A percentile compares a stretch with the other conserved stretches of the same genome.
These are phyloP conservation scores for Alligator mississippiensis DNA, from an alignment of 2,113 vertebrate genomes.

Conservation along the genomic window DNA sequence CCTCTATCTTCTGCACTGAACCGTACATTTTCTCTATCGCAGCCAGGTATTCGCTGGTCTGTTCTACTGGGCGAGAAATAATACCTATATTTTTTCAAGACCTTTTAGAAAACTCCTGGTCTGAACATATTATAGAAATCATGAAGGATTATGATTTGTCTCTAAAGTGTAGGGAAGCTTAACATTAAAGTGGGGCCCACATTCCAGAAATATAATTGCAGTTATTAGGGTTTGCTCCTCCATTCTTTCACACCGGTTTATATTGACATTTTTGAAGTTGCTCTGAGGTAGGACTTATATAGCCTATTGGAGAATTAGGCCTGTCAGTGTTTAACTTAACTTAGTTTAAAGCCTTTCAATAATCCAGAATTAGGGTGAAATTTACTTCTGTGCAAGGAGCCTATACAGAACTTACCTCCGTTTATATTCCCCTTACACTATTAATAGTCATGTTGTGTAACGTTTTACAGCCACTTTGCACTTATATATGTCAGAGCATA, in stretches of 20 bases:
- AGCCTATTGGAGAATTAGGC: not conserved
- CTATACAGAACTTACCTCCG: fast-evolving
- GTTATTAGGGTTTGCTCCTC: not conserved
- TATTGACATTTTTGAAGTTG: not conserved
- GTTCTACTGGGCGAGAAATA: not conserved
- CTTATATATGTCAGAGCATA: not conserved
- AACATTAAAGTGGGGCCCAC: not conserved
- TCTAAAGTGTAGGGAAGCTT: not conserved
- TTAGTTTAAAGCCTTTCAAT: not conserved
- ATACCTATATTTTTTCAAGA: not conserved
- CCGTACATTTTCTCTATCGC: not conserved
- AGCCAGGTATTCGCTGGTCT: not conserved
- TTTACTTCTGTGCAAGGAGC: not conserved
- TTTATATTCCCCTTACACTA: constrained; percentile 7
- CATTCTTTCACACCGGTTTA: not conserved
- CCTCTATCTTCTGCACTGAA: not conserved
- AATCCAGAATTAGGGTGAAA: not conserved
- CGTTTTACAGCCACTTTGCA: not conserved
- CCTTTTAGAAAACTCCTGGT: not conserved
- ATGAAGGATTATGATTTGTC: not conserved
- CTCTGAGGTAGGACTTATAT: not conserved
- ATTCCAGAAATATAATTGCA: not conserved
- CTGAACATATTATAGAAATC: not conserved
- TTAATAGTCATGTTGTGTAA: not conserved
- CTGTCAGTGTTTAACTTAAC: not conserved